phyloP scores from a whole-genome alignment of 2,888 invertebrate genomes.

The Hirudinaria manillensis region DNA sequence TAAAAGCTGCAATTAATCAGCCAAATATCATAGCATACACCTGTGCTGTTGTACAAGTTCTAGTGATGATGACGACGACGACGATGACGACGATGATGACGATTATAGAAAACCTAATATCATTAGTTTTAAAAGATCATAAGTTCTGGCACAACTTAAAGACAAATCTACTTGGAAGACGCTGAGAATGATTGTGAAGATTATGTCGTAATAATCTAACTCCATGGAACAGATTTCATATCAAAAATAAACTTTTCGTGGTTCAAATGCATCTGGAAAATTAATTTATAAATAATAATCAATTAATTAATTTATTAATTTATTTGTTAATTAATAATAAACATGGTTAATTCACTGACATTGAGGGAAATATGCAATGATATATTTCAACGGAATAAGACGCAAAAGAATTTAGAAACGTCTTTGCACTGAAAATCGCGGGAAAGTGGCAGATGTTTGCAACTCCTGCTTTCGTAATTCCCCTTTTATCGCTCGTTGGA shows the following conservation, averaged over 20 bases:
- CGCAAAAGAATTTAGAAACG: too few species aligned
- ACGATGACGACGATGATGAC: constrained; percentile 1
- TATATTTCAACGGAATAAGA: not conserved
- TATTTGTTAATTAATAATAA: not conserved
- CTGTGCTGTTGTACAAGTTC: constrained; percentile 1
- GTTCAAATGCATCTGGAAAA: too few species aligned
- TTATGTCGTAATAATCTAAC: not conserved
- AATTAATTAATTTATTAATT: constrained; percentile 1
- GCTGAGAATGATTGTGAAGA: not conserved
- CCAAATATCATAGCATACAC: too few species aligned
- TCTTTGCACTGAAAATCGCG: too few species aligned
- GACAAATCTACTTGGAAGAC: not conserved
- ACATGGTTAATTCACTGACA: not conserved
- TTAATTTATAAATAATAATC: not conserved
- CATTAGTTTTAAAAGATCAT: not conserved
- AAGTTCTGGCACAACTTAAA: not conserved
- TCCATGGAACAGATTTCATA: not conserved
- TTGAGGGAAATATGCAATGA: not conserved
- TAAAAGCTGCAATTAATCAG: too few species aligned
- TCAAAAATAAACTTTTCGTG: too few species aligned
- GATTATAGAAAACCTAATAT: not conserved
- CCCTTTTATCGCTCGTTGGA: too few species aligned
- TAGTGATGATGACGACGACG: constrained; percentile 14
- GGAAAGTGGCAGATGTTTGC: too few species aligned
- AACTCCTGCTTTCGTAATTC: too few species aligned